A percentile compares a stretch with the other conserved stretches of the same genome.
These are phyloP conservation scores for Panthera tigris DNA, from an alignment of 2,113 vertebrate species.

Conservation along the genomic window DNA sequence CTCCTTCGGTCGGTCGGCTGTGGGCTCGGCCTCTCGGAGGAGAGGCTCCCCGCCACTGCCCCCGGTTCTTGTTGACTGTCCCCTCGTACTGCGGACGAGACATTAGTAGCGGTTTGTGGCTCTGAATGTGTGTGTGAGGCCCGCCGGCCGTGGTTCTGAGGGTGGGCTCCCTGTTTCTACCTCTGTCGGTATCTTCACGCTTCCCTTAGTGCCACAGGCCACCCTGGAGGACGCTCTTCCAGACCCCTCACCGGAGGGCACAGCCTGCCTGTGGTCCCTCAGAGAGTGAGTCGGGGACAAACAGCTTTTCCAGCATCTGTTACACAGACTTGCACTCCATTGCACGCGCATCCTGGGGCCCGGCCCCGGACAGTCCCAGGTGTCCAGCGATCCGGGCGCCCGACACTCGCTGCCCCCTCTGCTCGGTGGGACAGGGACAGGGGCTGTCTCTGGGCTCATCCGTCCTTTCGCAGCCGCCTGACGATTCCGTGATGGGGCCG, in stretches of 20 bases:
- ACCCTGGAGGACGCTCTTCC: background rate
- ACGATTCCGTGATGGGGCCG: background rate
- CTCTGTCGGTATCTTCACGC: background rate
- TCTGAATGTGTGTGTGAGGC: too few relatives aligned
- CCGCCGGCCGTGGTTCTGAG: too few relatives aligned
- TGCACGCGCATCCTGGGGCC: accelerated
- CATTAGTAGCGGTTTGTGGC: too few relatives aligned
- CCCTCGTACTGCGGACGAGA: background rate
- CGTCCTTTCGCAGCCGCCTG: too few relatives aligned
- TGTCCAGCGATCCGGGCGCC: too few relatives aligned
- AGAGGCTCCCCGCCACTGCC: background rate
- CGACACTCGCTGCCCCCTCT: background rate
- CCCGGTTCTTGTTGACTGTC: background rate
- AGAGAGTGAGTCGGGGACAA: too few relatives aligned
- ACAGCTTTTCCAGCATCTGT: background rate
- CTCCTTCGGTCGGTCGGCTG: too few relatives aligned
- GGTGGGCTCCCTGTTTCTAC: background rate
- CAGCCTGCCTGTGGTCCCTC: background rate
- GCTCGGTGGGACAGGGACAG: background rate
- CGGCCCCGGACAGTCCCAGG: too few relatives aligned
- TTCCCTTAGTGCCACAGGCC: too few relatives aligned
- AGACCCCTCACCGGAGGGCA: too few relatives aligned
- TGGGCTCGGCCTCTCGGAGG: too few relatives aligned
- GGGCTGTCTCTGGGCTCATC: background rate
- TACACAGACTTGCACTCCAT: background rate